Conservation (phyloP, 2,888 invertebrate genomes). For the Eristalis arbustorum region DNA sequence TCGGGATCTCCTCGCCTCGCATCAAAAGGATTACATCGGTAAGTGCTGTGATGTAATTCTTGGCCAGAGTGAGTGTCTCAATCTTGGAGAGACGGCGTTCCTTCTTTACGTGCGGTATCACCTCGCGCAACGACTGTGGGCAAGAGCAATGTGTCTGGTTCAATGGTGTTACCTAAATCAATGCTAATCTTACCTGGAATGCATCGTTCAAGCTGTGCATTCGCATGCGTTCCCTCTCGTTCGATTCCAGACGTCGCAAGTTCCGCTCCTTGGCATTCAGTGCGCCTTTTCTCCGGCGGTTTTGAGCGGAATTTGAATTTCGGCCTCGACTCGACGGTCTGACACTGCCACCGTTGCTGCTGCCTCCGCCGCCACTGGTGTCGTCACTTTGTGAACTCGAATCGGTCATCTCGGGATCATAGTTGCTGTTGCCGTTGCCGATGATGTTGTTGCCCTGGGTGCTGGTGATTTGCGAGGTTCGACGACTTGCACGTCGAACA, state of each 20-base stretch:
- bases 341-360: slow-evolving; percentile 78
- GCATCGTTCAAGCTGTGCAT: slow-evolving; percentile 96
- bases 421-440: slow-evolving; percentile 74
- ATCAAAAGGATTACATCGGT: slow-evolving; percentile 92
- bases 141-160: background rate
- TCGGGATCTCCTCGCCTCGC: slow-evolving; percentile 81
- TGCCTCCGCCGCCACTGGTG: slow-evolving; percentile 79
- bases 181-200: slow-evolving; percentile 85
- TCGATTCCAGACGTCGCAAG: slow-evolving; percentile 92
- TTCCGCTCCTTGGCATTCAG: slow-evolving; percentile 92
- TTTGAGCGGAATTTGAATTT: slow-evolving; percentile 76
- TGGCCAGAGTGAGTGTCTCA: slow-evolving; percentile 92
- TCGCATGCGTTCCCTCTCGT: slow-evolving; percentile 93
- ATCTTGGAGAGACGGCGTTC: slow-evolving; percentile 92
- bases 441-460: slow-evolving; percentile 73
- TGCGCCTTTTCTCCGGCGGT: slow-evolving; percentile 86
- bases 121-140: slow-evolving; percentile 87
- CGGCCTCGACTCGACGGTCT: slow-evolving; percentile 77
- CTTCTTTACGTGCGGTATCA: slow-evolving; percentile 92
- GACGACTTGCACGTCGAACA: slow-evolving; percentile 76
- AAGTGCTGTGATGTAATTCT: slow-evolving; percentile 93
- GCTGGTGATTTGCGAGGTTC: slow-evolving; percentile 78
- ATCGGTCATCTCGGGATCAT: slow-evolving; percentile 80
- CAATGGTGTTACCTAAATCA: background rate
- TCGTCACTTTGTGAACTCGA: slow-evolving; percentile 80